These are phyloP conservation scores for Papilio polytes DNA, from an alignment of 1,140 invertebrate genomes.

Conservation along the genomic window DNA sequence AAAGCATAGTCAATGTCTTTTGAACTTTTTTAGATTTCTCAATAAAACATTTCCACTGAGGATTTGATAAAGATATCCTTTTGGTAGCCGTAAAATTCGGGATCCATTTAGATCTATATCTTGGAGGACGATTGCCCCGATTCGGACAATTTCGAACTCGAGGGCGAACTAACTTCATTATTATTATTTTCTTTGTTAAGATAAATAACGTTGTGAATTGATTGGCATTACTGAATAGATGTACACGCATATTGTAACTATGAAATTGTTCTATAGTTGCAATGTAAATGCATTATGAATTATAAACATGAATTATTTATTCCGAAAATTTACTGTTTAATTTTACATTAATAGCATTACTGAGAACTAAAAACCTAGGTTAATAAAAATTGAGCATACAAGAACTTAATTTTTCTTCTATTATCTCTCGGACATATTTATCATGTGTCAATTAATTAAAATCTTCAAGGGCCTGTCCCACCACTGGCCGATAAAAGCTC, in stretches of 20 bases:
- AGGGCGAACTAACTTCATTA: background rate
- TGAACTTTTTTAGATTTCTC: too few relatives aligned
- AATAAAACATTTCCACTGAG: background rate
- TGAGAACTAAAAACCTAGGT: background rate
- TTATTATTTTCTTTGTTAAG: background rate
- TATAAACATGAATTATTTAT: background rate
- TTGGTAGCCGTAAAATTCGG: background rate
- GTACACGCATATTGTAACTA: too few relatives aligned
- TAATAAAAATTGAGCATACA: background rate
- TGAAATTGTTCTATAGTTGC: too few relatives aligned
- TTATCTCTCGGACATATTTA: background rate
- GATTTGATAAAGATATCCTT: background rate
- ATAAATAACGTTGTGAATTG: background rate
- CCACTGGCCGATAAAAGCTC: too few relatives aligned
- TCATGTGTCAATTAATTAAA: too few relatives aligned
- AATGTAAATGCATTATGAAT: too few relatives aligned
- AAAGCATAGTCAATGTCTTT: too few relatives aligned
- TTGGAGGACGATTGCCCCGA: background rate
- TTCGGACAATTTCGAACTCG: background rate
- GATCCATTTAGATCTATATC: constrained; percentile 9
- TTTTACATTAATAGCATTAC: background rate
- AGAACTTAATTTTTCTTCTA: constrained; percentile 6
- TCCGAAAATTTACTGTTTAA: background rate
- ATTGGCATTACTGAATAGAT: background rate
- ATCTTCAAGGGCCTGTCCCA: too few relatives aligned